Conservation (phyloP, 1,140 invertebrate species). For the Himalopsyche phryganea region DNA sequence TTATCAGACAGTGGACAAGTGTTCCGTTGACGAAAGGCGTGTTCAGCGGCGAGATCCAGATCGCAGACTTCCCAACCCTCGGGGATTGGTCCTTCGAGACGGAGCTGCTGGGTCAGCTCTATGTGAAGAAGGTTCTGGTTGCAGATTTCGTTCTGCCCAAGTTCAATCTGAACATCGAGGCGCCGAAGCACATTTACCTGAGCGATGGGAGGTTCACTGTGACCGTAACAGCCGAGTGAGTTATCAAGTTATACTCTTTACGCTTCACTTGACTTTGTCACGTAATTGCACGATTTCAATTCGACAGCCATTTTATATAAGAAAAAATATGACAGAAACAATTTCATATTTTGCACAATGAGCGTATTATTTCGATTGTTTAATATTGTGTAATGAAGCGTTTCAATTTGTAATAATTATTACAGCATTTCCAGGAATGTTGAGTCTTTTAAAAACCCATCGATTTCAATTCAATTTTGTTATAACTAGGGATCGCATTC, state of each 20-base stretch:
- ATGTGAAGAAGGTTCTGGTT: slow-evolving; percentile 71
- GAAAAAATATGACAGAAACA: not conserved
- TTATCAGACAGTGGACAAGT: slow-evolving; percentile 75
- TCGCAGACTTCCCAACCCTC: slow-evolving; percentile 82
- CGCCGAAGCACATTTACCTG: slow-evolving; percentile 77
- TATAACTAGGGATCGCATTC: no score
- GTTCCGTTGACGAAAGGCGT: slow-evolving; percentile 70
- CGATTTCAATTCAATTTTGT: no score
- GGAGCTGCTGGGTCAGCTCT: slow-evolving; percentile 57
- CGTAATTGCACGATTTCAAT: no score
- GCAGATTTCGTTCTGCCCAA: slow-evolving; percentile 92
- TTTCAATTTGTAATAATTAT: no score
- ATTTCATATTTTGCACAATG: no score
- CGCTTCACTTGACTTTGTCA: not conserved
- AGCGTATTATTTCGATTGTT: no score
- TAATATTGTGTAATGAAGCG: no score
- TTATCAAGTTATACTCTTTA: slow-evolving; percentile 8
- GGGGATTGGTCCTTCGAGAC: slow-evolving; percentile 79
- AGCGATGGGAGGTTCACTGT: slow-evolving; percentile 72
- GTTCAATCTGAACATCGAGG: slow-evolving; percentile 80
- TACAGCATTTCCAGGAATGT: no score
- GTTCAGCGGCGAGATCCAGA: slow-evolving; percentile 71
- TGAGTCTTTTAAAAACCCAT: no score
- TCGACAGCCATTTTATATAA: no score
- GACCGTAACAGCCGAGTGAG: slow-evolving; percentile 80